Evolutionary conservation across 2,888 invertebrate genomes (phyloP), one percentile per base, ranked within the genome.

Genomic region (Gandaritis pyraliata): DNA sequence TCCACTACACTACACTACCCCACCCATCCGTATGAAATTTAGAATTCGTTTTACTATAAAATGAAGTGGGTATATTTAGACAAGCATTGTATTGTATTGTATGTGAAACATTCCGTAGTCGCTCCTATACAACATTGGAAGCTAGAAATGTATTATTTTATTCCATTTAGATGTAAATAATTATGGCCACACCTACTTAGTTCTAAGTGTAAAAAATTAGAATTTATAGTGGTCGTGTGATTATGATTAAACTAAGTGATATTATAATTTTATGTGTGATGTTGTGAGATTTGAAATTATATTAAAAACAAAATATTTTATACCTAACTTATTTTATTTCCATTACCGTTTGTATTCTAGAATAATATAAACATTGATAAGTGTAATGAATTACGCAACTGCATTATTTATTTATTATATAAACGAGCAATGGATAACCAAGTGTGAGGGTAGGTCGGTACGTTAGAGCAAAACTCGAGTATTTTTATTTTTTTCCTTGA

Each of bases 201-300:
- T 15, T 43, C 4, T 53, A 43, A 43, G 41, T 59, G 43, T 15
- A 55, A 38, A 50, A 38, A 47, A 29, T 2, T 41, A 23, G 7
- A 50, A 18, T 56, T 55, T 36, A 23, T 7, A 49, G 49, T 47
- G 55, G 48, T 48, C 15, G 29, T 59, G 46, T 48, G 41, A 33
- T 45, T 53, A 50, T 29, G 48, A 52, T 36, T 55, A 48, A 57
- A 54, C 53, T 33, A 58, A 66, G 68, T 70, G 70, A 68, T 70
- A 68, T 64, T 67, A 64, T 43, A 43, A 60, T 58, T 48, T 58
- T 43, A 64, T 53, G 41, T 69, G 62, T 66, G 16, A 16, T 13
- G 55, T 58, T 62, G 41, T 52, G 46, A 48, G 43, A 18, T 45
- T 56, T 45, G 48, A 60, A 58, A 64, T 39, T 38, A 47, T 46